Evolutionary conservation across 2,113 vertebrate species (phyloP).

Genomic region (Arvicanthis niloticus): DNA sequence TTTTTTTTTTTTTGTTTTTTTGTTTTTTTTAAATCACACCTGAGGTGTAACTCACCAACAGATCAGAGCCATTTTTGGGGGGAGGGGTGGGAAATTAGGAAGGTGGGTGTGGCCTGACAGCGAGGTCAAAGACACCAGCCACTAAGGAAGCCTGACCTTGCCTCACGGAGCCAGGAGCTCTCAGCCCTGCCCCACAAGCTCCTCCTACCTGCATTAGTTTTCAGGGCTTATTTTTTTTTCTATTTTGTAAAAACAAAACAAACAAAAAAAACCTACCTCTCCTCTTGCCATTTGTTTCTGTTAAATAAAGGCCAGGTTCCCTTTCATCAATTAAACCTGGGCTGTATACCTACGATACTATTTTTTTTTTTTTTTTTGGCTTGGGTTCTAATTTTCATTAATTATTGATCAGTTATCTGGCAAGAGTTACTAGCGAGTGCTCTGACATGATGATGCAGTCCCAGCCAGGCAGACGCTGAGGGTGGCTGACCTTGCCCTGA

Average conservation of each 20-base stretch:
- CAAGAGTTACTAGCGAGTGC: neutral
- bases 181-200: neutral
- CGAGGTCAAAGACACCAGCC: constrained; percentile 13
- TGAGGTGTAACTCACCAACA: constrained; percentile 52
- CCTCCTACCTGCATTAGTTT: constrained; percentile 29
- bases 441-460: neutral
- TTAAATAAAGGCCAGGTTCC: constrained; percentile 7
- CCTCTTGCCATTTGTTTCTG: neutral
- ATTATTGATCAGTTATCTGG: constrained; percentile 7
- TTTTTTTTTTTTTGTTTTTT: too few species aligned
- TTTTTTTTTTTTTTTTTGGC: neutral
- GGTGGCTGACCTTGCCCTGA: neutral
- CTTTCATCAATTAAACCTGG: neutral
- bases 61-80: constrained; percentile 57
- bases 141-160: neutral
- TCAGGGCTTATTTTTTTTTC: constrained; percentile 27
- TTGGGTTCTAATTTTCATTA: neutral
- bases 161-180: constrained; percentile 37
- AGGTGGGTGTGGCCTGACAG: neutral
- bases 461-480: neutral
- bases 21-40: too few species aligned
- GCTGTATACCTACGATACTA: neutral
- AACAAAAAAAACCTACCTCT: neutral
- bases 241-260: constrained; percentile 38
- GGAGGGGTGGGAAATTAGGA: constrained; percentile 55